Conservation (phyloP, 2,113 vertebrate species). For the Burhinus oedicnemus region DNA sequence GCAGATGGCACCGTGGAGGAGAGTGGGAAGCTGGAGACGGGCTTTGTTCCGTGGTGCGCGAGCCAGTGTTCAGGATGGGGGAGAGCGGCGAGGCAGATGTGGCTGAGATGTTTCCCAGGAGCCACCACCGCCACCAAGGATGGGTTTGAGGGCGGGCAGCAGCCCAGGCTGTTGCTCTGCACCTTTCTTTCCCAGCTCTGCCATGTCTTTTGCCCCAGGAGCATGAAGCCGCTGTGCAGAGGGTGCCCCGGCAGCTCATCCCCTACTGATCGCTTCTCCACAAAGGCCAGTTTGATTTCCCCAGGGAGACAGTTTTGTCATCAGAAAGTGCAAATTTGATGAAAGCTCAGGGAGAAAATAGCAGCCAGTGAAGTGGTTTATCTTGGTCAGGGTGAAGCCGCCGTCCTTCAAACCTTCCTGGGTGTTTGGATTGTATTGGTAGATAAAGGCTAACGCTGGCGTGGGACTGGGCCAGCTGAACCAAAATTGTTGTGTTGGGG, state of each 20-base stretch:
- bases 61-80: background rate
- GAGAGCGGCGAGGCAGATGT: fast-evolving
- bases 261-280: background rate
- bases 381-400: background rate
- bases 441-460: background rate
- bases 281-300: background rate
- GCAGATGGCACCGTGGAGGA: fast-evolving
- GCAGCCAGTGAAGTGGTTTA: background rate
- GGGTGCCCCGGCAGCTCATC: background rate
- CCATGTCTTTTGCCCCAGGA: background rate
- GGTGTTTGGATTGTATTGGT: fast-evolving
- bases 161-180: background rate
- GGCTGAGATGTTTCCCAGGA: background rate
- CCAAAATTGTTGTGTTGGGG: background rate
- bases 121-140: background rate
- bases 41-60: fast-evolving
- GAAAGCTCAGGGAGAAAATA: background rate
- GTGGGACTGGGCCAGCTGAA: background rate
- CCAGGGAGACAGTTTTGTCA: background rate
- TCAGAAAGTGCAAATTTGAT: background rate
- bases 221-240: background rate
- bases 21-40: background rate
- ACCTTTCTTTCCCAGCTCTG: background rate
- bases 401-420: background rate
- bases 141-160: background rate